A percentile compares a stretch with the other conserved stretches of the same genome.
These are phyloP conservation scores for Salvelinus namaycush DNA, from an alignment of 2,113 vertebrate species.

Conservation along the genomic window DNA sequence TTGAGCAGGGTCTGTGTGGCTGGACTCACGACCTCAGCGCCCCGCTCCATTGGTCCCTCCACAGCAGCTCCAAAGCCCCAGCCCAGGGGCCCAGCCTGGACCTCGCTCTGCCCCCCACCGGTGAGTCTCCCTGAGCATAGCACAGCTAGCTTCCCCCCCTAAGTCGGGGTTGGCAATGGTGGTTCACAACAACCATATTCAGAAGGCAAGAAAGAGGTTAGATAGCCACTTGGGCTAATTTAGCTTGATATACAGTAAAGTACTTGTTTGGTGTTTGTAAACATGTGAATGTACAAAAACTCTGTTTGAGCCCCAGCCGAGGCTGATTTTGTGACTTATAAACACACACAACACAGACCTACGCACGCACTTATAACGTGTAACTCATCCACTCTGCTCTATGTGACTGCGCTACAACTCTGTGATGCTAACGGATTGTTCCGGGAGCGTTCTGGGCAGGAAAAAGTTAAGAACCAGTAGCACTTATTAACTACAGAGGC, in stretches of 20 bases:
- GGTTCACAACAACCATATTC: background rate
- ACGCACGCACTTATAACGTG: background rate
- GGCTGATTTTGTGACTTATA: background rate
- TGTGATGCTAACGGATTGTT: background rate
- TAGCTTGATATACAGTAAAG: background rate
- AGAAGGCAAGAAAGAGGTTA: background rate
- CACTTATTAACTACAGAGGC: slow-evolving; percentile 57
- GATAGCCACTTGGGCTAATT: background rate
- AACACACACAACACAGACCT: background rate
- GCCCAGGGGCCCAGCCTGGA: slow-evolving; percentile 71
- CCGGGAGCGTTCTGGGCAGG: slow-evolving; percentile 1
- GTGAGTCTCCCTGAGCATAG: slow-evolving; percentile 54
- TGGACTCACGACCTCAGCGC: slow-evolving; percentile 86
- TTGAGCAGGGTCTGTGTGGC: slow-evolving; percentile 85
- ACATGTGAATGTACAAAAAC: background rate
- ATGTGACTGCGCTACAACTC: background rate
- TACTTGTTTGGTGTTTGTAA: background rate
- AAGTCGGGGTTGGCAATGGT: background rate
- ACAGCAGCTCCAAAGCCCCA: slow-evolving; percentile 60
- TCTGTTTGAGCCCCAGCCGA: background rate
- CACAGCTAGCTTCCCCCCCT: background rate
- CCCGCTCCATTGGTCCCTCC: slow-evolving; percentile 82
- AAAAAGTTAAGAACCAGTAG: slow-evolving; percentile 50
- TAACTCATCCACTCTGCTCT: background rate
- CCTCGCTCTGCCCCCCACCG: slow-evolving; percentile 56